These are phyloP conservation scores for Alaudala cheleensis DNA, from an alignment of 2,113 vertebrate species.

Conservation along the genomic window DNA sequence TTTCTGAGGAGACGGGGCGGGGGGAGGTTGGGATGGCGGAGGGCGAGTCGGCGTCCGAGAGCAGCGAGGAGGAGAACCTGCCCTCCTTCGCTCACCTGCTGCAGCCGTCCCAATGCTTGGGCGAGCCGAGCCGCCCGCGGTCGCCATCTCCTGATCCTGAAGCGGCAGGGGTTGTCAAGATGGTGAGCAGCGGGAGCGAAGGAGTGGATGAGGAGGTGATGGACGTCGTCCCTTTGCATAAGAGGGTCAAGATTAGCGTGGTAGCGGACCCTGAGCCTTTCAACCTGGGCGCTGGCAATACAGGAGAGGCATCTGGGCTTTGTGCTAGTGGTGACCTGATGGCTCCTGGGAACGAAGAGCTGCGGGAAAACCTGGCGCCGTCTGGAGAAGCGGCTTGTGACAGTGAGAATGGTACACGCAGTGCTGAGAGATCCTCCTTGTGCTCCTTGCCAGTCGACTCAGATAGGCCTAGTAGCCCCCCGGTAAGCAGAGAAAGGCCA, in stretches of 20 bases:
- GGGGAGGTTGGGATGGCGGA: not conserved
- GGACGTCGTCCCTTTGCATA: slow-evolving; percentile 55
- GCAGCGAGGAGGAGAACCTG: slow-evolving; percentile 74
- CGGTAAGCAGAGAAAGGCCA: not conserved
- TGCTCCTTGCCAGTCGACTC: not conserved
- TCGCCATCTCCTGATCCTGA: not conserved
- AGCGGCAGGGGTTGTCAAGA: not conserved
- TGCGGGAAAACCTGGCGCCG: too few species aligned
- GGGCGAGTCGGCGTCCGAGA: rapidly evolving
- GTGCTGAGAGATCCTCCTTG: not conserved
- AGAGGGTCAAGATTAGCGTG: slow-evolving; percentile 70
- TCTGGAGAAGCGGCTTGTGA: not conserved
- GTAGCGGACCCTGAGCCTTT: not conserved
- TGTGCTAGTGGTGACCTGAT: not conserved
- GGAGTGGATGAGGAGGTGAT: slow-evolving; percentile 15
- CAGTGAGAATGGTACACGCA: rapidly evolving
- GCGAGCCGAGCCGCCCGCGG: not conserved
- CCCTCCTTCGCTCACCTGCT: slow-evolving; percentile 68
- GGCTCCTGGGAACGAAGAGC: not conserved
- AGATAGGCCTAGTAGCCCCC: not conserved
- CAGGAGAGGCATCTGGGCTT: not conserved
- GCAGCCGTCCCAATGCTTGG: not conserved
- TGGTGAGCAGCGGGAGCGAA: slow-evolving; percentile 79
- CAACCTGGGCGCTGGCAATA: not conserved
- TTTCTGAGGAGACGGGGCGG: rapidly evolving